Evolutionary conservation across 1,140 invertebrate species (phyloP).

Genomic region (Sarcophaga bullata): DNA sequence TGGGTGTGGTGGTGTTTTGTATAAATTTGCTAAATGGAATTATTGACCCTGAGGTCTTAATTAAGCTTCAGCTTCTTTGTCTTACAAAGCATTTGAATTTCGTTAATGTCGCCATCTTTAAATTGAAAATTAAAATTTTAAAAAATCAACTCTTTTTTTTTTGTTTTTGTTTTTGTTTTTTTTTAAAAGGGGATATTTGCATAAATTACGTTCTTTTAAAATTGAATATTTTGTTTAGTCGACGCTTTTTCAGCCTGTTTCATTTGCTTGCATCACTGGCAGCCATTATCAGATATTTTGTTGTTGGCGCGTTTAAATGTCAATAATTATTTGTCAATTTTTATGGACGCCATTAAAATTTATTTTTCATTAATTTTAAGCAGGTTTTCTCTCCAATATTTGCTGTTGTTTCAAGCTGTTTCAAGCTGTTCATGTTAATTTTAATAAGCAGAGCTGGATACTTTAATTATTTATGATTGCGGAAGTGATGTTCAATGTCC

Average conservation of each 20-base stretch:
- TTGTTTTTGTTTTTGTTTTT: too few species aligned
- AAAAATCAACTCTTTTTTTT: too few species aligned
- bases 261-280: not conserved
- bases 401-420: not conserved
- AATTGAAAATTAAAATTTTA: not conserved
- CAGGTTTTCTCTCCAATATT: not conserved
- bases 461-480: too few species aligned
- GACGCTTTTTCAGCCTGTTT: not conserved
- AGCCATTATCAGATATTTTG: not conserved
- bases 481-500: too few species aligned
- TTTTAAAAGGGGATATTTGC: not conserved
- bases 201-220: not conserved
- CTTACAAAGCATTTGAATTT: not conserved
- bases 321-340: constrained; percentile 35
- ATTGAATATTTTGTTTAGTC: not conserved
- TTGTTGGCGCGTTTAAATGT: constrained; percentile 3
- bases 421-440: not conserved
- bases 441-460: too few species aligned
- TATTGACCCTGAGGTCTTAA: constrained; percentile 32
- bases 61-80: not conserved
- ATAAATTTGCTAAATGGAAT: constrained; percentile 12
- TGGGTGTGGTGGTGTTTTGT: not conserved
- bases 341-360: constrained; percentile 17
- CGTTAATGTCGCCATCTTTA: not conserved
- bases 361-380: constrained; percentile 25